A percentile compares a stretch with the other conserved stretches of the same genome.
These are phyloP conservation scores for Pseudococcus jackbeardsleyi DNA, from an alignment of 2,888 invertebrate genomes.

Conservation along the genomic window DNA sequence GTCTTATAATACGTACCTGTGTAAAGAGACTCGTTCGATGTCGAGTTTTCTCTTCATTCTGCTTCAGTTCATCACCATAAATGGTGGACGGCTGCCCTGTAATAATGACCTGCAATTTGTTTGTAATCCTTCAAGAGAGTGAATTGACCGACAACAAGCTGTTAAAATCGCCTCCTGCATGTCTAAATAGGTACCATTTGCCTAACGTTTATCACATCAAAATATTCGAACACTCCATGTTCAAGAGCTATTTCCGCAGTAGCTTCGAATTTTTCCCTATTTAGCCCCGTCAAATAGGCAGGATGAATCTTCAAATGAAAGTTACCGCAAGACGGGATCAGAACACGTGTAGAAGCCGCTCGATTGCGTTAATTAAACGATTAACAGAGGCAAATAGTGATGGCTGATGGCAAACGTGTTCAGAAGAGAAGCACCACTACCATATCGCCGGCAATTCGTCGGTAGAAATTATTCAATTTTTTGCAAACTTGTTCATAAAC, in stretches of 20 bases:
- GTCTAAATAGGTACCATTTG: not conserved
- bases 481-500: not conserved
- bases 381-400: no score
- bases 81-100: not conserved
- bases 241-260: not conserved
- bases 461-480: constrained; percentile 1
- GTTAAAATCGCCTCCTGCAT: not conserved
- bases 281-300: no score
- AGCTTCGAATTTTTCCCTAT: no score
- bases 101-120: constrained; percentile 30
- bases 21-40: not conserved
- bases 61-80: not conserved
- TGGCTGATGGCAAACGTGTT: no score
- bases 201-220: not conserved
- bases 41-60: constrained; percentile 15
- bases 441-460: not conserved
- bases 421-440: no score
- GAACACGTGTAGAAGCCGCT: no score
- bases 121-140: not conserved
- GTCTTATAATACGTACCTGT: not conserved
- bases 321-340: no score
- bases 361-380: no score
- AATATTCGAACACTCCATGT: not conserved
- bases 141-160: constrained; percentile 26
- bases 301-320: no score